Evolutionary conservation across 2,797 vertebrate genomes (phyloP), one percentile per base, ranked within the genome.

Genomic region (Pristis pectinata): DNA sequence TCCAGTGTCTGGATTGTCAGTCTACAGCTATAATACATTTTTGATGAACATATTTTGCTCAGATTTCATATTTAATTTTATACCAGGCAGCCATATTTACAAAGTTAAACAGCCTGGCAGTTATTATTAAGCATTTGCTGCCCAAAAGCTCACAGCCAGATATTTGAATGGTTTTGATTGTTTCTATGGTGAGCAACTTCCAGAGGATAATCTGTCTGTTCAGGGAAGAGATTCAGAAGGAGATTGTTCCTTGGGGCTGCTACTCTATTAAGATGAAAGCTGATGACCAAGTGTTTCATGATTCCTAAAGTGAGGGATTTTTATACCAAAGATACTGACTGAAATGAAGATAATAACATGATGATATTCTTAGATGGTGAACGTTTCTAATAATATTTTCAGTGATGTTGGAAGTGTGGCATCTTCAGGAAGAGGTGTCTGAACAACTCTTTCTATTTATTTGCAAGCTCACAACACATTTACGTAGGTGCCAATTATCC

Each of bases 361-460:
- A 56, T 59, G 85, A 59, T 89, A 89, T 89, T 89, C 34, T 34
- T 53, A 61, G 11, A 11, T 59, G 83, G 83, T 15, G 24, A 87
- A 56, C 30, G 30, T 87, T 59, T 87, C 53, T 59, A 87, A 59
- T 59, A 59, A n/a, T 59, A 89, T 87, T 87, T 83, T 24, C 49
- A 53, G 49, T 85, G 76, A 30, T 56, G 44, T 53, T n/a, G 15
- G 34, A 59, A 17, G 15, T 87, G 30, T 30, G 6, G 53, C 56
- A 59, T 59, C 53, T 59, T 59, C 85, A 89, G 34, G 34, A 89
- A 89, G 13, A 89, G 30, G 53, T 89, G 56, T 61, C 34, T 89
- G 85, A 89, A 87, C 56, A 89, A 34, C 49, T 87, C 53, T 85
- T 34, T 53, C 83, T 61, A 89, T 89, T 87, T 30, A 53, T 83